phyloP scores from a whole-genome alignment of 2,113 vertebrate genomes.

The Agapornis roseicollis region DNA sequence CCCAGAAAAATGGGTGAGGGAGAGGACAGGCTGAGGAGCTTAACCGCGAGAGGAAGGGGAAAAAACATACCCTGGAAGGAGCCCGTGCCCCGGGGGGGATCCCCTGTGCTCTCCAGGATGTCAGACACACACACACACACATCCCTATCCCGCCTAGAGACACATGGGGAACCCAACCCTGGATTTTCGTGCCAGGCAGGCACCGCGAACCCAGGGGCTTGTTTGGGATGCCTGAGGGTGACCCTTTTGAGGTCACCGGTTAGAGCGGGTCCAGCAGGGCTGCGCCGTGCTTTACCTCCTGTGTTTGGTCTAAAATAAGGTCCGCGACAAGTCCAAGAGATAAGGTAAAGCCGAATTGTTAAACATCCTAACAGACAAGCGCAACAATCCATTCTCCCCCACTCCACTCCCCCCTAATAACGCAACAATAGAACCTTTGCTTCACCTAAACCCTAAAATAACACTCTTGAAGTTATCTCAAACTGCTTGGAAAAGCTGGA shows the following conservation, averaged over 20 bases:
- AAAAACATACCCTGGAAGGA: not conserved
- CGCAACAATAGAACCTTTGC: not conserved
- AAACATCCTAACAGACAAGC: not conserved
- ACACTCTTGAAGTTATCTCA: not conserved
- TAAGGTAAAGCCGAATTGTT: not conserved
- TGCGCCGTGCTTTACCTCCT: not conserved
- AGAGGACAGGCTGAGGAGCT: slow-evolving; percentile 19
- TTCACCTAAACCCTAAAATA: not conserved
- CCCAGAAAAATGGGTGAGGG: slow-evolving; percentile 27
- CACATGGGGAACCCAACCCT: not conserved
- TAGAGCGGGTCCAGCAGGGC: not conserved
- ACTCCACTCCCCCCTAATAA: not conserved
- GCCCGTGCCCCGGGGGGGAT: not conserved
- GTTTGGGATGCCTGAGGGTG: not conserved
- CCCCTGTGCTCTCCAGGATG: not conserved
- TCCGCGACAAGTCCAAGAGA: not conserved
- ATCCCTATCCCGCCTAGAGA: not conserved
- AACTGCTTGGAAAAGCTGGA: not conserved
- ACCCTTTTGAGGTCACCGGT: not conserved
- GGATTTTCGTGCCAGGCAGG: slow-evolving; percentile 7
- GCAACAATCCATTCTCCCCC: not conserved
- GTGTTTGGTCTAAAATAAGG: not conserved
- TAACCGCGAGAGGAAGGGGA: slow-evolving; percentile 4
- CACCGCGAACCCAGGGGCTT: not conserved
- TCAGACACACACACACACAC: not conserved